Base-by-base conservation (phyloP, 2,797 vertebrate genomes). In the Lindbergichthys nudifrons region DNA sequence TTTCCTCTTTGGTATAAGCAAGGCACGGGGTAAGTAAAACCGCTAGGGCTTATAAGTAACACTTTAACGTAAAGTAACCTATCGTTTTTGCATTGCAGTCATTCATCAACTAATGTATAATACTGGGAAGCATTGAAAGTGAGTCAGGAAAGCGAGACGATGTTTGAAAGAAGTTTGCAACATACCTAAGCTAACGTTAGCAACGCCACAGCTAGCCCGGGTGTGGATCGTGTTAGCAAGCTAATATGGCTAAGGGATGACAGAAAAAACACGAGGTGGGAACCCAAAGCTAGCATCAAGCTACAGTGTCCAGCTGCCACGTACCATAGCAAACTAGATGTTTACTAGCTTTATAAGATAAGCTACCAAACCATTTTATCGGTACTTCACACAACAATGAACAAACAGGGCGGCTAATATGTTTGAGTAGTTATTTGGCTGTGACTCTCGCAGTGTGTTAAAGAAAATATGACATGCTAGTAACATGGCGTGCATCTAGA, bases 1-100 rank as follows among this genome's bases (percentile, higher is more conserved):
- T 68, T 73, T 26, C 26, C 87, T 81, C 6, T 83, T 70, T 79
- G 80, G 87, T 15, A 10, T 19, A 51, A 79, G 43, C 59, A 60
- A 87, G 79, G 75, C 56, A 2, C 36, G 75, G 82, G 84, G 84
- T 88, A 92, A 93, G 95, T 88, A 89, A 89, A 61, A 92, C 79
- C 61, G 4, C 0, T 11, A 4, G 3, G 10, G n/a, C 23, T 16
- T 16, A 12, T 39, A 5, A 54, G 11, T 56, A 32, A 52, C 1
- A 36, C 47, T 32, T 48, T 26, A 0, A 30, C 13, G 5, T 11
- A 15, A 30, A 19, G 1, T 32, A 10, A 21, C 4, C 3, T 0
- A 0, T 2, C 21, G 12, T 41, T 36, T 36, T 14, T 2, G 21
- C 1, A 2, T 3, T 7, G 4, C 39, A 5, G 3, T 13, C 14